These are phyloP conservation scores for Brachymystax lenok DNA, from an alignment of 2,797 vertebrate species.

Conservation along the genomic window DNA sequence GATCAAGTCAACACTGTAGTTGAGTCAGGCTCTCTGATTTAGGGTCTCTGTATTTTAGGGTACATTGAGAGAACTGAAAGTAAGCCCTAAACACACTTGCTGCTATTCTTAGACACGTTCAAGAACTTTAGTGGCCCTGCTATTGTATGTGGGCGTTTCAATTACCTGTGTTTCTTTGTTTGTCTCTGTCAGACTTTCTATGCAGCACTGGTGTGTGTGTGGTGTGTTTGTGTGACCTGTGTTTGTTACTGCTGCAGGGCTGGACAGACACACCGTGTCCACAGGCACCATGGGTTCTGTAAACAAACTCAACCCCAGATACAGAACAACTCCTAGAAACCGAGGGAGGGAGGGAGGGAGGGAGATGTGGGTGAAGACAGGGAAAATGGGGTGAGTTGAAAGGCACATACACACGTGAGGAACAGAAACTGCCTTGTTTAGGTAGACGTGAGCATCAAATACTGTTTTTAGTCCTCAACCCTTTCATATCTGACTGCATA, in stretches of 20 bases:
- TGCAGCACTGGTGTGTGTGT: neutral
- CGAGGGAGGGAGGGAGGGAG: neutral
- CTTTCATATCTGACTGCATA: neutral
- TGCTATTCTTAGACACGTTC: neutral
- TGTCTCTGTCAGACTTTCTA: neutral
- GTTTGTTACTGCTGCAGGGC: neutral
- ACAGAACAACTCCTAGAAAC: neutral
- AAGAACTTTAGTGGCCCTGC: neutral
- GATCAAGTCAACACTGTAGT: slow-evolving; percentile 4
- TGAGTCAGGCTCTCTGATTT: neutral
- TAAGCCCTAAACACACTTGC: neutral
- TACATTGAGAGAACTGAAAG: neutral
- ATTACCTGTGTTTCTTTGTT: neutral
- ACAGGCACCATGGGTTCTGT: slow-evolving; percentile 5
- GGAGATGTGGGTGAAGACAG: slow-evolving; percentile 2
- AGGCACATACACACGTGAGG: neutral
- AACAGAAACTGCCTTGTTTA: neutral
- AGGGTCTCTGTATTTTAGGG: neutral
- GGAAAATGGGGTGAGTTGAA: slow-evolving; percentile 55
- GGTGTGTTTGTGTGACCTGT: neutral
- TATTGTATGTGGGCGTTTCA: neutral
- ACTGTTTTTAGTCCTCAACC: neutral
- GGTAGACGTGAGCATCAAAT: neutral
- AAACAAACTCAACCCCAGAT: neutral
- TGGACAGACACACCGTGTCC: neutral